Base-by-base conservation (phyloP, 2,888 invertebrate genomes). In the Conus canariensis region DNA sequence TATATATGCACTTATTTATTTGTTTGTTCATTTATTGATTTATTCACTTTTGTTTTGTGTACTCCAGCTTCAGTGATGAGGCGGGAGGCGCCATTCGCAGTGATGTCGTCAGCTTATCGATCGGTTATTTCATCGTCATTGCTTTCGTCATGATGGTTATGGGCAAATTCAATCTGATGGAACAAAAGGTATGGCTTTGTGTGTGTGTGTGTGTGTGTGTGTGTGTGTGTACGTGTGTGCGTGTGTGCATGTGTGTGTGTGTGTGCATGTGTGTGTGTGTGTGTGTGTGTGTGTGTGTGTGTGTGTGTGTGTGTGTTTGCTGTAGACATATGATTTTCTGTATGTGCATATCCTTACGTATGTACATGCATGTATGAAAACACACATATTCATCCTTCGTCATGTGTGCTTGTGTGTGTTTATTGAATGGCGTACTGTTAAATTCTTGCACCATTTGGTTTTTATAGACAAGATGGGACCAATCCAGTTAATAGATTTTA, bases 91-190 rank as follows among this genome's bases (percentile, higher is more conserved):
- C 94, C 5, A 93, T 95, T 10, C 59, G 87, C 45, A 92, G 97
- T 95, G 98, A 98, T 94, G 96, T 98, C 90, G 97, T 97, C 93
- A 97, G 97, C 96, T 96, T 98, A 45, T 96, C 97, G 67, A 95
- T 97, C 90, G 98, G 98, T 86, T 97, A 97, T 92, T 92, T 97
- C 80, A 95, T 98, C 87, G 98, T 98, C 97, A 97, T 98, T 94
- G 94, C 98, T 77, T 98, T 98, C 95, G 97, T 98, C 82, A 97
- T 97, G 92, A 96, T 98, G 92, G 97, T 98, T 92, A 96, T 98
- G 89, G 98, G 98, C 14, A 97, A 97, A 95, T 97, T 97, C 95
- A 98, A 98, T 95, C 97, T 97, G 97, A 96, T 98, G 58, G 98
- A 98, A 96, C 97, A 97, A 92, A 97, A 97, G 95, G 97, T 97